Evolutionary conservation across 2,888 invertebrate genomes (phyloP), one percentile per base, ranked within the genome.

Genomic region (Eupithecia vulgata): DNA sequence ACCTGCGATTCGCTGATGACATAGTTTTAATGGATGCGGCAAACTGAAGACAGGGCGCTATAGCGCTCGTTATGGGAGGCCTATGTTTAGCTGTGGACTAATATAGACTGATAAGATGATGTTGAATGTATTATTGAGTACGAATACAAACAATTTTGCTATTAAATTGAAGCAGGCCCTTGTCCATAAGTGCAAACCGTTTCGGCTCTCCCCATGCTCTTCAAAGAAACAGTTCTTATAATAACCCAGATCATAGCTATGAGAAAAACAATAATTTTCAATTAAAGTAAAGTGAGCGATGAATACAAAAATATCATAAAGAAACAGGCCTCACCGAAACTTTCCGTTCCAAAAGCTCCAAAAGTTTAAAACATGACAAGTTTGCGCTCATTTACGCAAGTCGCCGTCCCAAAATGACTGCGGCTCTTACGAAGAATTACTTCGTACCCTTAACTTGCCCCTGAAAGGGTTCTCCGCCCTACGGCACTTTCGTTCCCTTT

Each of bases 401-500:
- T 82, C 82, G 80, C 77, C 78, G 73, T 70, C 72, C 74, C 45
- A 48, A 79, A 76, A 71, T 71, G 78, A 76, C 76, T 78, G 80
- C 70, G 76, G 79, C 76, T 76, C 80, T 77, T 72, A 75, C 79
- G 76, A 77, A 79, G 83, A 85, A 85, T 86, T 84, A 85, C 84
- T 85, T 37, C 12, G 12, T 35, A 35, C 62, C 62, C 62, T 64
- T 85, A 86, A 87, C 64, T 64, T 86, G 83, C 80, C 80, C 81
- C 78, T 84, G 85, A 87, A 87, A 85, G 85, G 85, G 85, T 84
- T 84, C 80, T 76, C 80, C 77, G 76, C 80, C 82, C 83, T 82
- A 79, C 78, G 82, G 85, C 85, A 85, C 85, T 87, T 85, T 81
- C 82, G 84, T 87, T 86, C 84, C 84, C 85, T 84, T 85, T 88